phyloP scores from a whole-genome alignment of 2,888 invertebrate species.

The Sphinx pinastri region DNA sequence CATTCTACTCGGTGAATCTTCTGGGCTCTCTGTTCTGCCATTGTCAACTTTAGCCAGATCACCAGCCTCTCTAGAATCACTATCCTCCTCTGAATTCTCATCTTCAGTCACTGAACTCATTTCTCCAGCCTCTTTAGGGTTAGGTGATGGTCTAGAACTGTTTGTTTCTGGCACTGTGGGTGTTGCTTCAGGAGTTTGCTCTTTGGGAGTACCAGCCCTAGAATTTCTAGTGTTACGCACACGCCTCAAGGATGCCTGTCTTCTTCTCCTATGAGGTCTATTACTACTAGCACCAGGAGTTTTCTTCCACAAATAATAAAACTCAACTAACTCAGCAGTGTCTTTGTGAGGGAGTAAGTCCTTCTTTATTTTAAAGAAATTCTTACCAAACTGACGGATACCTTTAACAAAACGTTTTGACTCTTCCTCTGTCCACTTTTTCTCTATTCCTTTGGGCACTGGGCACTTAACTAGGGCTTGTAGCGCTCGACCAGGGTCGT shows the following conservation, averaged over 20 bases:
- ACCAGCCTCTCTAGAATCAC: conserved; percentile 94
- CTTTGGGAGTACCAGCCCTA: conserved; percentile 90
- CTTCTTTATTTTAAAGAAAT: conserved; percentile 98
- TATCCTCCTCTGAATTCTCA: conserved; percentile 97
- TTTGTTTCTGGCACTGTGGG: conserved; percentile 81
- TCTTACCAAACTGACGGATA: conserved; percentile 98
- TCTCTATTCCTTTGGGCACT: conserved; percentile 97
- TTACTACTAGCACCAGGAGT: conserved; percentile 98
- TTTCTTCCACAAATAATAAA: conserved; percentile 99
- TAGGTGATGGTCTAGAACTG: conserved; percentile 85
- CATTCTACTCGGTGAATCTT: conserved; percentile 94
- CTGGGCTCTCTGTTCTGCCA: conserved; percentile 89
- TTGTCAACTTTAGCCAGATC: conserved; percentile 92
- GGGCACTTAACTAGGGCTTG: conserved; percentile 98
- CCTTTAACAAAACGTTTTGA: conserved; percentile 99
- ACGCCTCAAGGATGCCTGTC: conserved; percentile 93
- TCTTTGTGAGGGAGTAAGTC: conserved; percentile 98
- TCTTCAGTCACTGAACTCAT: conserved; percentile 93
- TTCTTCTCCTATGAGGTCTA: conserved; percentile 94
- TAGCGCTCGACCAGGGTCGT: conserved; percentile 97
- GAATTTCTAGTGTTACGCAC: conserved; percentile 95
- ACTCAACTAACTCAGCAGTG: conserved; percentile 98
- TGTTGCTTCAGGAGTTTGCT: conserved; percentile 86
- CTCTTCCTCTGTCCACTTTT: conserved; percentile 99
- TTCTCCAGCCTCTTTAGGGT: conserved; percentile 87